Base-by-base conservation (phyloP, 2,888 invertebrate genomes). In the Acanthoscelides obtectus region DNA sequence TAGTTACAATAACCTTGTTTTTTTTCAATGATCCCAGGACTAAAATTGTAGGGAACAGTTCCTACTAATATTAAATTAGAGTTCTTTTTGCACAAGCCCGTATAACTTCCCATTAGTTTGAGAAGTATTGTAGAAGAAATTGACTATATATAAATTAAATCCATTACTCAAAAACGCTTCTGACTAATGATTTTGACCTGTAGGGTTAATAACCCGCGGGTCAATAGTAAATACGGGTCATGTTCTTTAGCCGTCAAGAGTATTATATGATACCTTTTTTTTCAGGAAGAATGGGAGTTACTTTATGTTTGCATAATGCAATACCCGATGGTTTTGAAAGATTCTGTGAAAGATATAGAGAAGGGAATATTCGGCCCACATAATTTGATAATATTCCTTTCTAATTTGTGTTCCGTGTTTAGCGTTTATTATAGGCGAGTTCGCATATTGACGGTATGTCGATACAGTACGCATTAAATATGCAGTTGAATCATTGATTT, bases 211-310 rank as follows among this genome's bases (percentile, higher is more conserved):
- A 64, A 27, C 6, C 17, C 20, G 5, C 21, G 20, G 25, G 12
- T 22, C 22, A 22, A n/a, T n/a, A n/a, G n/a, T n/a, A n/a, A n/a
- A n/a, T n/a, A n/a, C n/a, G n/a, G n/a, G n/a, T n/a, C n/a, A n/a
- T n/a, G n/a, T n/a, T n/a, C n/a, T n/a, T n/a, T n/a, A n/a, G n/a
- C n/a, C n/a, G n/a, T n/a, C n/a, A n/a, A n/a, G n/a, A n/a, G n/a
- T n/a, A n/a, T n/a, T n/a, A n/a, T n/a, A n/a, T n/a, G n/a, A n/a
- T n/a, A n/a, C n/a, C n/a, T n/a, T n/a, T 78, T 77, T 79, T 87
- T 88, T 20, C 83, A 94, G 93, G 92, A 93, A 78, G 94, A 94
- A 87, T 94, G 94, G 94, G 88, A 88, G 74, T 81, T 94, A 2
- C 82, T 93, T 66, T 93, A 89, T 80, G 91, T 90, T 75, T 93